Conservation (phyloP, 2,888 invertebrate species). For the Chironomus riparius region DNA sequence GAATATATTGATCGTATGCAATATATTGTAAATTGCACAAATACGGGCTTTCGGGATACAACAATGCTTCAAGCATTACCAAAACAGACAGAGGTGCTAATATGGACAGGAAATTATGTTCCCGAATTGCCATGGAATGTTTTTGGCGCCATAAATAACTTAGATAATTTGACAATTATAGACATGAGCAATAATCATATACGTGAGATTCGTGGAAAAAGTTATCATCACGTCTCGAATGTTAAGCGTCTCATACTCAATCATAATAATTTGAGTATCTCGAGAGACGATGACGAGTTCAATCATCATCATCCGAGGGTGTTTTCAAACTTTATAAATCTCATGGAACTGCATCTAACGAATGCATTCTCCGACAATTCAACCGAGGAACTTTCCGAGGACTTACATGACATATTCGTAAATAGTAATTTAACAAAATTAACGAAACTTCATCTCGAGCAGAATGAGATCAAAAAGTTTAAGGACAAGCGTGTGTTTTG, state of each 20-base stretch:
- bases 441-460: constrained; percentile 63
- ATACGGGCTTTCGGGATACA: constrained; percentile 50
- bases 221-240: constrained; percentile 61
- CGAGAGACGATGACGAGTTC: constrained; percentile 44
- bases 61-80: constrained; percentile 54
- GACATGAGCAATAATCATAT: constrained; percentile 69
- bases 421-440: constrained; percentile 56
- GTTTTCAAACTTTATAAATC: constrained; percentile 59
- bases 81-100: constrained; percentile 54
- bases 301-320: constrained; percentile 57
- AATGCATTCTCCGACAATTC: constrained; percentile 62
- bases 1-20: constrained; percentile 28
- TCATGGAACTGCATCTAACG: constrained; percentile 61
- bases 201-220: constrained; percentile 59
- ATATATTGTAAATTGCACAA: constrained; percentile 63
- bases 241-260: constrained; percentile 60
- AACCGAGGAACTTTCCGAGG: constrained; percentile 51
- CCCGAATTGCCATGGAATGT: constrained; percentile 58
- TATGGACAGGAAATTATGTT: constrained; percentile 62
- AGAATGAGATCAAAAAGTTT: constrained; percentile 62
- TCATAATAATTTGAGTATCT: constrained; percentile 59
- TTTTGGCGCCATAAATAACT: constrained; percentile 54
- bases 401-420: constrained; percentile 61
- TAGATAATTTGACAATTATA: constrained; percentile 51
- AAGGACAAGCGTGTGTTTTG: constrained; percentile 59